These are phyloP conservation scores for Acleris laterana DNA, from an alignment of 2,888 invertebrate genomes.

Conservation along the genomic window DNA sequence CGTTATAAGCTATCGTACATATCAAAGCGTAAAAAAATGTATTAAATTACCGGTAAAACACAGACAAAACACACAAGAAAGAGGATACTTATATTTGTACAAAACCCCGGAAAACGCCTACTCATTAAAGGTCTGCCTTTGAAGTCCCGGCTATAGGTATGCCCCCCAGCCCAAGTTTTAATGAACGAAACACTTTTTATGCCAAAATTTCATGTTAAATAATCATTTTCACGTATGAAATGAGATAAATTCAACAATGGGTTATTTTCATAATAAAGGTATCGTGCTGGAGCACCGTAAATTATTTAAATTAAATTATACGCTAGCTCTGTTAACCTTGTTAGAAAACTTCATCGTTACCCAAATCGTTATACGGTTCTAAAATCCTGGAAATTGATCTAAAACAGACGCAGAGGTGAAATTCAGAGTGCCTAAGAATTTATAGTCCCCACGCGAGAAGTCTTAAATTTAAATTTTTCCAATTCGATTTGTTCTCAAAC, in stretches of 20 bases:
- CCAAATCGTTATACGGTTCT: background rate
- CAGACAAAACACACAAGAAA: conserved; percentile 21
- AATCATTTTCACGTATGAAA: conserved; percentile 22
- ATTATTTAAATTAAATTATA: conserved; percentile 17
- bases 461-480: conserved; percentile 38
- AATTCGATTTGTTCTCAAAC: conserved; percentile 35
- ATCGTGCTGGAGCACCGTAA: conserved; percentile 1
- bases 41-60: conserved; percentile 25
- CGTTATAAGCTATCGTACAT: background rate
- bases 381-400: background rate
- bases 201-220: conserved; percentile 13
- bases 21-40: conserved; percentile 1
- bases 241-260: conserved; percentile 20
- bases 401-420: background rate
- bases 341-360: background rate
- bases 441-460: conserved; percentile 20
- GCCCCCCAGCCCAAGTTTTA: conserved; percentile 32
- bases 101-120: conserved; percentile 32
- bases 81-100: conserved; percentile 21
- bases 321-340: background rate
- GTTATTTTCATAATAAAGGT: conserved; percentile 19
- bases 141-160: conserved; percentile 32
- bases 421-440: conserved; percentile 22
- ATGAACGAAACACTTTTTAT: conserved; percentile 28
- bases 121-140: conserved; percentile 35